Evolutionary conservation across 1,140 invertebrate genomes (phyloP).

Genomic region (Alviniconcha marisindica): DNA sequence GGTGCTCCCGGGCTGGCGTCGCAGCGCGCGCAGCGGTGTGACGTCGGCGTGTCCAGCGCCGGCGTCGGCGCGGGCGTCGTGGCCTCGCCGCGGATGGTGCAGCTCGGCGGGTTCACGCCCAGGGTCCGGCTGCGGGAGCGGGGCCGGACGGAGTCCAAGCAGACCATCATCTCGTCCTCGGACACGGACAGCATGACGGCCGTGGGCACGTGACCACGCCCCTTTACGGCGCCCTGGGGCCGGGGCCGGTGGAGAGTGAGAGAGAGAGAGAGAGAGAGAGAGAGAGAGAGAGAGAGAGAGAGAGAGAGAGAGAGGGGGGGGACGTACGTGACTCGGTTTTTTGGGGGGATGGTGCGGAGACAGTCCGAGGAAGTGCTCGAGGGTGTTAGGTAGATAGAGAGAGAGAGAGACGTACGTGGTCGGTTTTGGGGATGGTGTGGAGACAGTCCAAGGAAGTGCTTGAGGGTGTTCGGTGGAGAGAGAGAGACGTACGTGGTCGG

Average conservation of each 20-base stretch:
- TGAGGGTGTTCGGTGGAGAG: too few species aligned
- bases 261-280: too few species aligned
- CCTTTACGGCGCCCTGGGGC: neutral
- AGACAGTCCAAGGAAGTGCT: too few species aligned
- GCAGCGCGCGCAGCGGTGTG: conserved; percentile 1
- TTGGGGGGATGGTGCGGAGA: too few species aligned
- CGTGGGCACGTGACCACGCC: neutral
- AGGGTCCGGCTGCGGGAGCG: neutral
- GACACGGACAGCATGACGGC: conserved; percentile 20
- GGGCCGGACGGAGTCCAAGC: conserved; percentile 26
- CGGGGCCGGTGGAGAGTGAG: neutral
- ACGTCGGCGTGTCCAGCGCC: conserved; percentile 11
- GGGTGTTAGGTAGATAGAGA: too few species aligned
- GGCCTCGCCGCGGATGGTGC: conserved; percentile 31
- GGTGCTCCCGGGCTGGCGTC: neutral
- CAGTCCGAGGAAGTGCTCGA: too few species aligned
- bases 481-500: too few species aligned
- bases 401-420: too few species aligned
- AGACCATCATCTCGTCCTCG: conserved; percentile 24
- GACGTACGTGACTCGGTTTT: too few species aligned
- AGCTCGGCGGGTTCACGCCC: conserved; percentile 29
- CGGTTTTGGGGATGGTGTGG: too few species aligned
- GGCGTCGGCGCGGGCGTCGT: neutral
- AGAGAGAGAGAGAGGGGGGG: too few species aligned
- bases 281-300: too few species aligned